These are phyloP conservation scores for Eupithecia pulchellata DNA, from an alignment of 2,888 invertebrate species.

Conservation along the genomic window DNA sequence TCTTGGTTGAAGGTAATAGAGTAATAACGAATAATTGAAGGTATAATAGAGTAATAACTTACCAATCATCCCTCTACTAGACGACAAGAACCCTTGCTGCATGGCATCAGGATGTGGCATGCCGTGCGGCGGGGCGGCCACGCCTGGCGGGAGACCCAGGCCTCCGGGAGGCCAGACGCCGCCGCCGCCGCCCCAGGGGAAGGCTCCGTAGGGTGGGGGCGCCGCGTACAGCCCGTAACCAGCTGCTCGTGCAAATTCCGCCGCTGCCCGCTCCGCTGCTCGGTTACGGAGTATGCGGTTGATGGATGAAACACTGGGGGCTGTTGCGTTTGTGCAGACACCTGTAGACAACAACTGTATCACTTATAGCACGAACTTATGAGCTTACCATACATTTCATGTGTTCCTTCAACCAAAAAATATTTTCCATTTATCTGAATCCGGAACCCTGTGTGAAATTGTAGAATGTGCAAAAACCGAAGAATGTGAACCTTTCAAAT, in stretches of 20 bases:
- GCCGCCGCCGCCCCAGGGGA: slow-evolving; percentile 81
- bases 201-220: slow-evolving; percentile 88
- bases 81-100: slow-evolving; percentile 80
- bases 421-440: no score
- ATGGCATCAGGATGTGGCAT: slow-evolving; percentile 74
- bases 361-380: slow-evolving; percentile 46
- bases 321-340: slow-evolving; percentile 97
- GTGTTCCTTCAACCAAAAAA: no score
- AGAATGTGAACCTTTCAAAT: no score
- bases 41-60: slow-evolving; percentile 27
- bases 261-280: slow-evolving; percentile 97
- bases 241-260: slow-evolving; percentile 96
- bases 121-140: slow-evolving; percentile 74
- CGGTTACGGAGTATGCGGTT: slow-evolving; percentile 97
- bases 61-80: slow-evolving; percentile 76
- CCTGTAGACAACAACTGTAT: slow-evolving; percentile 81
- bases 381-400: no score
- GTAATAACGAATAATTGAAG: no score
- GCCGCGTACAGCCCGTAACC: slow-evolving; percentile 94
- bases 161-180: slow-evolving; percentile 86
- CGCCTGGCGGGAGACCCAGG: slow-evolving; percentile 81
- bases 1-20: no score
- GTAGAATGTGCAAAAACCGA: no score
- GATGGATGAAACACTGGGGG: slow-evolving; percentile 98
- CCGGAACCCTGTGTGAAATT: no score